Base-by-base conservation (phyloP, 2,797 vertebrate species). In the Leptodactylus fallax region DNA sequence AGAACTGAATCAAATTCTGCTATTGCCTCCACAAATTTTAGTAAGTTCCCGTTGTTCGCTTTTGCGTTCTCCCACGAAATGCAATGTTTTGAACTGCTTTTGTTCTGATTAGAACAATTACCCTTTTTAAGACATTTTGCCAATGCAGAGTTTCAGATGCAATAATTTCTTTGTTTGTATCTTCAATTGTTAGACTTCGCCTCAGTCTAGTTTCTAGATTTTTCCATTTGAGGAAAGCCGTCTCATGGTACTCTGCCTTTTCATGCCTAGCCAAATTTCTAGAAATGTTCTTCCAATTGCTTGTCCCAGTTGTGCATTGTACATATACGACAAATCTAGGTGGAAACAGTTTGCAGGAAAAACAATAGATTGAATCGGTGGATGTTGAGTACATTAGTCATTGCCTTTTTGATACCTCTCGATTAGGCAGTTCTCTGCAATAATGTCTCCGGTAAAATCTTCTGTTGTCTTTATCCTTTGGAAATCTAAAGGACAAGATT, bases 121-220 rank as follows among this genome's bases (percentile, higher is more conserved):
- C 49, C 47, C 72, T 19, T 74, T 78, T 78, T 78, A 78, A 53
- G 4, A 78, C 74, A 13, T 78, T 78, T 53, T n/a, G 47, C 51
- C 47, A 78, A 25, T 78, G 19, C 47, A 23, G 49, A 3, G 21
- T 55, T 55, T 78, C 69, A 71, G 27, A 71, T 45, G 6, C 6
- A 17, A 71, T 71, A 36, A 16, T 9, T 10, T 76, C 17, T 76
- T 76, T 7, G 49, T 76, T 76, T 21, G 21, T 76, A 76, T 76
- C 49, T n/a, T n/a, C n/a, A n/a, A n/a, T n/a, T n/a, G n/a, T n/a
- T n/a, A n/a, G n/a, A n/a, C n/a, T n/a, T n/a, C n/a, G n/a, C n/a
- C n/a, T n/a, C n/a, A n/a, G n/a, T n/a, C n/a, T n/a, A n/a, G n/a
- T n/a, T n/a, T n/a, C n/a, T n/a, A n/a, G n/a, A n/a, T n/a, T n/a